phyloP scores from a whole-genome alignment of 2,113 vertebrate species.

The Porphyrio hochstetteri region DNA sequence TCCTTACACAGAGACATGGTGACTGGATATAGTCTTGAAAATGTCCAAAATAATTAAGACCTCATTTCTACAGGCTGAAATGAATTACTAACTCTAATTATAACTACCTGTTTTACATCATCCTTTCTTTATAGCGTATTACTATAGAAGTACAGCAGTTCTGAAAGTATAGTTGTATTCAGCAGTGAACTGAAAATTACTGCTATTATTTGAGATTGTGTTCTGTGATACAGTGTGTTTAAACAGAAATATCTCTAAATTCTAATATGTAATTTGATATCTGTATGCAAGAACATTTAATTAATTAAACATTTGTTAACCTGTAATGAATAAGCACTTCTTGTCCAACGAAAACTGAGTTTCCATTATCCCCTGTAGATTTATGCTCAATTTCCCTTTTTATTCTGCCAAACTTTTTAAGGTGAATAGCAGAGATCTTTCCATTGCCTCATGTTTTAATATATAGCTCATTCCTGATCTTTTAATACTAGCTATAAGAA shows the following conservation, averaged over 20 bases:
- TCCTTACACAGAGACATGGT: neutral
- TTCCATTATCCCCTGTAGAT: neutral
- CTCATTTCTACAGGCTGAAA: neutral
- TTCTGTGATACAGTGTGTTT: neutral
- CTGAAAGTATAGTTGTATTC: neutral
- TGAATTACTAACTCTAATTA: neutral
- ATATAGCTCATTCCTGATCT: rapidly evolving
- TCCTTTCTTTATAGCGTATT: neutral
- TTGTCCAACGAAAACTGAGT: neutral
- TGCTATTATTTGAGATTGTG: neutral
- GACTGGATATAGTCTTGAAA: neutral
- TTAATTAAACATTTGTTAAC: conserved; percentile 15
- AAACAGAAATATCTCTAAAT: conserved; percentile 12
- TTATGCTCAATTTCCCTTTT: neutral
- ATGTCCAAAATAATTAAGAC: neutral
- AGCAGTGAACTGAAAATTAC: neutral
- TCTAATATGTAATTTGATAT: neutral
- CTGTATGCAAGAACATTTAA: neutral
- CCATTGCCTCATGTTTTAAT: neutral
- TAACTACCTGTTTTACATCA: neutral
- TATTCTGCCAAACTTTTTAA: neutral
- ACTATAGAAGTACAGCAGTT: neutral
- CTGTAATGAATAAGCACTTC: neutral
- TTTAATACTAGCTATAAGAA: neutral
- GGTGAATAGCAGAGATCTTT: neutral